phyloP scores from a whole-genome alignment of 2,888 invertebrate species.

The Mystacides longicornis region DNA sequence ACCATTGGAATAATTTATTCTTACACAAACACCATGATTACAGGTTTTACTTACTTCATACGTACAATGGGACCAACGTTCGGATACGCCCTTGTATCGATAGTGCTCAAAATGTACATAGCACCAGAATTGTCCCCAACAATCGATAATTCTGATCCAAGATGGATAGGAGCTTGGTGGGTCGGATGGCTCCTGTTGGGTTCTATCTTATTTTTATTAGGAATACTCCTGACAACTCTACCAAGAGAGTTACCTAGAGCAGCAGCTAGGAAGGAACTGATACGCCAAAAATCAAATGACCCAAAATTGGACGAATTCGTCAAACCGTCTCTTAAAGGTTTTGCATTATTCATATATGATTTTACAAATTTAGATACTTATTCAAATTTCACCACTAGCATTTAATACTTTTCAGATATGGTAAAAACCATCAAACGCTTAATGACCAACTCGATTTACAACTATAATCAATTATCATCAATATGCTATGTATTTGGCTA shows the following conservation, averaged over 20 bases:
- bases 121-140: slow-evolving; percentile 57
- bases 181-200: slow-evolving; percentile 63
- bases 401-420: slow-evolving; percentile 56
- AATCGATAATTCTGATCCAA: slow-evolving; percentile 58
- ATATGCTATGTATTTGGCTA: slow-evolving; percentile 66
- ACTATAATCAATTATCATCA: slow-evolving; percentile 66
- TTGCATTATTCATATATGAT: neutral
- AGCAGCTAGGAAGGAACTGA: slow-evolving; percentile 40
- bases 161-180: slow-evolving; percentile 84
- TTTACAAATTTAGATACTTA: neutral
- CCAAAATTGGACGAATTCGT: slow-evolving; percentile 29
- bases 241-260: slow-evolving; percentile 62
- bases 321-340: slow-evolving; percentile 39
- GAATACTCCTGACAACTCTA: slow-evolving; percentile 57
- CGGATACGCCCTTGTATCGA: slow-evolving; percentile 58
- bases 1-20: no score
- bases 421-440: slow-evolving; percentile 55
- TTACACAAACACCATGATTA: no score
- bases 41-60: slow-evolving; percentile 59
- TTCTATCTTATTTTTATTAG: slow-evolving; percentile 49
- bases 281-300: slow-evolving; percentile 23
- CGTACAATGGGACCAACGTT: slow-evolving; percentile 63
- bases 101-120: slow-evolving; percentile 58
- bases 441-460: slow-evolving; percentile 57
- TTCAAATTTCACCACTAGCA: no score